Conservation (phyloP, 2,113 vertebrate species). For the Polypterus senegalus region DNA sequence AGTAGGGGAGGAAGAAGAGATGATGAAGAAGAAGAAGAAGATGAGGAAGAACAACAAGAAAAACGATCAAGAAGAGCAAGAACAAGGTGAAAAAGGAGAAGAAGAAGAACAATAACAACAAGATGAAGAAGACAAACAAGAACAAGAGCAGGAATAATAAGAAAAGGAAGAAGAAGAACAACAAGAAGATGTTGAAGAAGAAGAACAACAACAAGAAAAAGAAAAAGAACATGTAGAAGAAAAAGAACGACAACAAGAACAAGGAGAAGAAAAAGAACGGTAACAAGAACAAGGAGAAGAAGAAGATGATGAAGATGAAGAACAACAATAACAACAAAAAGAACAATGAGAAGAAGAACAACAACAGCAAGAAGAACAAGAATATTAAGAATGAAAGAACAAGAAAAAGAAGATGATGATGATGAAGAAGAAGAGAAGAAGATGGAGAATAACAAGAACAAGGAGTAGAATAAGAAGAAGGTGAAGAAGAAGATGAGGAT, state of each 20-base stretch:
- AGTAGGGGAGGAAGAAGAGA: no score
- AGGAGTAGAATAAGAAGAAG: neutral
- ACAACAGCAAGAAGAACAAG: neutral
- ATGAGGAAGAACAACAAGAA: neutral
- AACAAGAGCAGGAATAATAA: neutral
- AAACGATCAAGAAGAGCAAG: neutral
- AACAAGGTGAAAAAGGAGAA: conserved; percentile 3
- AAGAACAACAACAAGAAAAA: no score
- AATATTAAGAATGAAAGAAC: neutral
- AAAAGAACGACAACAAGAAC: no score
- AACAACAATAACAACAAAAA: neutral
- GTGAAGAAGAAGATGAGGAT: neutral
- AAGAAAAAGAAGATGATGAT: neutral
- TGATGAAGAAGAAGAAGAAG: neutral
- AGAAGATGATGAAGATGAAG: neutral
- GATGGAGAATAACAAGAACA: neutral
- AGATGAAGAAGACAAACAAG: neutral
- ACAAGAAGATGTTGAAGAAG: no score
- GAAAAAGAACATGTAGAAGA: no score
- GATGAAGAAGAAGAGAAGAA: neutral
- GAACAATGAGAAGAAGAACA: neutral
- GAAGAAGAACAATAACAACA: no score
- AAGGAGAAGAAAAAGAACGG: no score
- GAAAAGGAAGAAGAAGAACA: neutral
- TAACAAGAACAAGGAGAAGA: neutral